A percentile compares a stretch with the other conserved stretches of the same genome.
phyloP scores from a whole-genome alignment of 1,140 invertebrate genomes.

The Platyscapa corneri region DNA sequence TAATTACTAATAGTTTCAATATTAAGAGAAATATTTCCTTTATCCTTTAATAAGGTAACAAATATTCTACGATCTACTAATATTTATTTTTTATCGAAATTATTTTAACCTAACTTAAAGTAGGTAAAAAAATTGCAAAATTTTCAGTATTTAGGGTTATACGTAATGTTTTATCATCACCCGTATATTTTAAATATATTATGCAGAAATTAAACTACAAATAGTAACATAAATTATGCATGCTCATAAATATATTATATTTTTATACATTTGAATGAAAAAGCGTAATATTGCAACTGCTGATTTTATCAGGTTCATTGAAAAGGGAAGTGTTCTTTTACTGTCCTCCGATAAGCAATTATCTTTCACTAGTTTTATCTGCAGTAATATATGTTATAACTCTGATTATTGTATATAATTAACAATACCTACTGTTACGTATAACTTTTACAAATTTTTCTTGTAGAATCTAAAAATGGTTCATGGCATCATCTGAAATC shows the following conservation, averaged over 20 bases:
- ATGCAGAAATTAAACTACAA: too few relatives aligned
- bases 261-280: not conserved
- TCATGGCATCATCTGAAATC: not conserved
- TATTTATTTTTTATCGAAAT: too few relatives aligned
- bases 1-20: too few relatives aligned
- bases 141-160: not conserved
- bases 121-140: not conserved
- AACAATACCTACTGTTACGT: not conserved
- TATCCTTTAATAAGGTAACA: too few relatives aligned
- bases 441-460: slow-evolving; percentile 11
- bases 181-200: too few relatives aligned
- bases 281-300: not conserved
- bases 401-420: not conserved
- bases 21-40: too few relatives aligned
- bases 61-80: too few relatives aligned
- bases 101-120: too few relatives aligned
- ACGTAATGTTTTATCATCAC: too few relatives aligned
- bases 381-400: not conserved
- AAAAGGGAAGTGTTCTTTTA: slow-evolving; percentile 22
- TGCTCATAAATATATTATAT: not conserved
- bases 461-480: not conserved
- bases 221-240: not conserved
- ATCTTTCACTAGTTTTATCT: slow-evolving; percentile 17
- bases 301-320: not conserved
- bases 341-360: slow-evolving; percentile 15